Base-by-base conservation (phyloP, 2,113 vertebrate species). In the Dromiciops gliroides region DNA sequence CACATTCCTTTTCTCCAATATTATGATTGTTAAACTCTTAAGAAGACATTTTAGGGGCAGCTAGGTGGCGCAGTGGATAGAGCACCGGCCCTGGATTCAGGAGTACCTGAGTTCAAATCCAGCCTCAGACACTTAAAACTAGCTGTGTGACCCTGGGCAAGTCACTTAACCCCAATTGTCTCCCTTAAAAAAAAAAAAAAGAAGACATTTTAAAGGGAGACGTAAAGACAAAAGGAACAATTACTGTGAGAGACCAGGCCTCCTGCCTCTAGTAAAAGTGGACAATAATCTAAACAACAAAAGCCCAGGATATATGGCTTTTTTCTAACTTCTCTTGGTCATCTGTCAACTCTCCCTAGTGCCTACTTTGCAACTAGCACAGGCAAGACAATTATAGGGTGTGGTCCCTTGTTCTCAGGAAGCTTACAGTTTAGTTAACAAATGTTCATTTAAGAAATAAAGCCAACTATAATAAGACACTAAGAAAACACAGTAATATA, bases 181-280 rank as follows among this genome's bases (percentile, higher is more conserved):
- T n/a, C n/a, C n/a, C n/a, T n/a, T n/a, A n/a, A n/a, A n/a, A n/a
- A n/a, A n/a, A n/a, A n/a, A n/a, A n/a, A n/a, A n/a, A n/a, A n/a
- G n/a, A n/a, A n/a, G n/a, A n/a, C n/a, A 94, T 92, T 48, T 94
- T 89, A 50, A 94, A 90, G 95, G n/a, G n/a, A 44, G n/a, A 7
- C 19, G 8, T n/a, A 2, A 67, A 50, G 28, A 48, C 48, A 89
- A 52, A 88, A 96, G 95, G 48, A 94, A 92, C 31, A 53, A 53
- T 12, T 37, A 53, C 44, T 60, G 47, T 50, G 47, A n/a, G 8
- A 93, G 47, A 19, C 89, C 49, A 53, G 75, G 22, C 26, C 60
- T 89, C 9, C 44, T 95, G 44, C 90, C 89, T 48, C 60, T 51
- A 90, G 67, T 14, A 96, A 89, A 90, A 83, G 7, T 83, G 44